These are phyloP conservation scores for Pygmarrhopalites habei DNA, from an alignment of 1,140 invertebrate genomes.

Conservation along the genomic window DNA sequence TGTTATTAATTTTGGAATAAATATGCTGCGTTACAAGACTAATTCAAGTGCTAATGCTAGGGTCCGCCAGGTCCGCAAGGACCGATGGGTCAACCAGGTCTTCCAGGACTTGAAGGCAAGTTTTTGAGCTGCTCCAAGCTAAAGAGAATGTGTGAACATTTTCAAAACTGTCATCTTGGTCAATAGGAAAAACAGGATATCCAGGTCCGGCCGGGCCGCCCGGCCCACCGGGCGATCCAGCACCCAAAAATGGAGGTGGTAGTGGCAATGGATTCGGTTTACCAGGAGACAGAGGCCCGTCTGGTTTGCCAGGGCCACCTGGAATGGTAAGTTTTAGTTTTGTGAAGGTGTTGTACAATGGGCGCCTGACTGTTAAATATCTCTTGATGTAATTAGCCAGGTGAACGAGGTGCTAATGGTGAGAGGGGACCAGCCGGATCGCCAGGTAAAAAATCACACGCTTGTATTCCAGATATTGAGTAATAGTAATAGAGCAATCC, in stretches of 20 bases:
- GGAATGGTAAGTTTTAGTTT: slow-evolving; percentile 32
- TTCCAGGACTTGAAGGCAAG: slow-evolving; percentile 40
- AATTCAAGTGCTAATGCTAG: too few relatives aligned
- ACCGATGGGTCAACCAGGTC: slow-evolving; percentile 30
- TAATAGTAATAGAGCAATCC: too few relatives aligned
- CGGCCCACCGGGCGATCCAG: slow-evolving; percentile 42
- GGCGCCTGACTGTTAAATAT: neutral
- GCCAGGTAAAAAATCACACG: too few relatives aligned
- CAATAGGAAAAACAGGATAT: slow-evolving; percentile 43
- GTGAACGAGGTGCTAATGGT: slow-evolving; percentile 51
- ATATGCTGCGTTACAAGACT: too few relatives aligned
- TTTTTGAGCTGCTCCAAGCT: slow-evolving; percentile 26
- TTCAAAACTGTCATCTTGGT: slow-evolving; percentile 38
- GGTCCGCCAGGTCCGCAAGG: slow-evolving; percentile 39
- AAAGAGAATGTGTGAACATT: too few relatives aligned
- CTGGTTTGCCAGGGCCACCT: slow-evolving; percentile 39
- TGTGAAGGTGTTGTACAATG: neutral
- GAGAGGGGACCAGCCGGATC: slow-evolving; percentile 46
- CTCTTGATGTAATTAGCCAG: slow-evolving; percentile 42
- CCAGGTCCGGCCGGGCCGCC: slow-evolving; percentile 47
- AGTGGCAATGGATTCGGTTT: slow-evolving; percentile 41
- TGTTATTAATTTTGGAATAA: too few relatives aligned
- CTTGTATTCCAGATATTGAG: too few relatives aligned
- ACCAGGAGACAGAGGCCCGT: slow-evolving; percentile 45
- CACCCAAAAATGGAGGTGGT: slow-evolving; percentile 30